Conservation (phyloP, 1,140 invertebrate genomes). For the Zeugodacus cucurbitae region DNA sequence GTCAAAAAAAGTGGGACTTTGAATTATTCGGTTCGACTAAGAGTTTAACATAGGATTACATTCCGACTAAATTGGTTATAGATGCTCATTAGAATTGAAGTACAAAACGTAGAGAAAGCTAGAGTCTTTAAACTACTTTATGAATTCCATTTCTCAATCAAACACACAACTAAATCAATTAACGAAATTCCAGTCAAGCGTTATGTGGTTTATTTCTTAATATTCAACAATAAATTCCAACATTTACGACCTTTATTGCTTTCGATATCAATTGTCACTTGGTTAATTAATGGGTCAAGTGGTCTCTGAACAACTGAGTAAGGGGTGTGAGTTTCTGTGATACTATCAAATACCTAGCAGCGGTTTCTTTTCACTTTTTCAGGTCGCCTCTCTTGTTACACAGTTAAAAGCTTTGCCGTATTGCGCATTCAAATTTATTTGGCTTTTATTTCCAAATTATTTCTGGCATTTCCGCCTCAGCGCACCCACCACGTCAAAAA, state of each 20-base stretch:
- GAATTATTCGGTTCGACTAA: too few species aligned
- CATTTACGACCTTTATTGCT: not conserved
- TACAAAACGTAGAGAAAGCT: too few species aligned
- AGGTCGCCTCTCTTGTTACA: not conserved
- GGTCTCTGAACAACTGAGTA: too few species aligned
- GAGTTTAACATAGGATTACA: too few species aligned
- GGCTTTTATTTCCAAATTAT: conserved; percentile 18
- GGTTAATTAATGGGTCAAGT: conserved; percentile 30
- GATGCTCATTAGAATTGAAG: too few species aligned
- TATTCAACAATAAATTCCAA: not conserved
- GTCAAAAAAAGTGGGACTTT: too few species aligned
- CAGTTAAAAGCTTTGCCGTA: not conserved
- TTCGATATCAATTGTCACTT: conserved; percentile 15
- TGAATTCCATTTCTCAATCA: not conserved
- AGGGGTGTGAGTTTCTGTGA: too few species aligned
- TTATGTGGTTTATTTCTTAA: not conserved
- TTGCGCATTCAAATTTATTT: not conserved
- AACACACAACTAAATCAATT: not conserved
- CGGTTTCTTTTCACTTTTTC: not conserved
- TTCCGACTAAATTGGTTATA: too few species aligned
- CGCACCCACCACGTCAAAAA: not conserved
- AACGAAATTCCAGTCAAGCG: not conserved
- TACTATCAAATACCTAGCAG: too few species aligned
- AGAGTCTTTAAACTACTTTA: too few species aligned
- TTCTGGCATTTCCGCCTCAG: not conserved